Percentiles rank a stretch among this genome's conserved stretches.
Conservation (phyloP, 92 coral and sea anemone genomes). For the Paragorgia papillata region DNA sequence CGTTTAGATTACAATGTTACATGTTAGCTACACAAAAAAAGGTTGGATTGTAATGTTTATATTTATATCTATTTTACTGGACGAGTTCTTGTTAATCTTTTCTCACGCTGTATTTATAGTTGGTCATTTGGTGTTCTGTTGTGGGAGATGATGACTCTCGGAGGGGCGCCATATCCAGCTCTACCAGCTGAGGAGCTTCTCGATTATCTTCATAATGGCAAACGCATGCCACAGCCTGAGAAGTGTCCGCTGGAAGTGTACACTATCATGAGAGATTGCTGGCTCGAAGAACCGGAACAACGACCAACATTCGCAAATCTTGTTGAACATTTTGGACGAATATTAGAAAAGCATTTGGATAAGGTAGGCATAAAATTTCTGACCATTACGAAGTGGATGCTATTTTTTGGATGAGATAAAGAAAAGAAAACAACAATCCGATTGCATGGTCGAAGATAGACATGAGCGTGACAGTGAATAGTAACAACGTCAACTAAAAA, state of each 20-base stretch:
- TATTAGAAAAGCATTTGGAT: slow-evolving; percentile 65
- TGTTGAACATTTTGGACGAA: slow-evolving; percentile 67
- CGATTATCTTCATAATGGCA: slow-evolving; percentile 72
- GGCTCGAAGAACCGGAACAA: slow-evolving; percentile 61
- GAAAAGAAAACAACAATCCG: no score
- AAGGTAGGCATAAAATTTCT: slow-evolving; percentile 66
- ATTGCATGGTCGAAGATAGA: no score
- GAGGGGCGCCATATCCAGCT: slow-evolving; percentile 77
- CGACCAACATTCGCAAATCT: slow-evolving; percentile 67
- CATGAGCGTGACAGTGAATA: no score
- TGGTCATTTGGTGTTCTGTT: slow-evolving; percentile 79
- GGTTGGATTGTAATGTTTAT: no score
- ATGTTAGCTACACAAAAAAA: no score
- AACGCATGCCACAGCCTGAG: slow-evolving; percentile 77
- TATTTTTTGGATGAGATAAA: no score
- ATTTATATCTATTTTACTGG: no score
- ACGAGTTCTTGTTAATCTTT: no score
- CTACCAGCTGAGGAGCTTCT: slow-evolving; percentile 70
- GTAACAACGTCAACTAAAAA: no score
- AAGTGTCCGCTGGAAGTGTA: slow-evolving; percentile 84
- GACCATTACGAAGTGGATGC: no score
- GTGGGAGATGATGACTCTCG: slow-evolving; percentile 76
- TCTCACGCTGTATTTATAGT: slow-evolving; percentile 37
- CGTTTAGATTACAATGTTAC: no score
- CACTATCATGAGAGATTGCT: slow-evolving; percentile 82